Conservation (phyloP, 35 echinoderm and acorn worm genomes). For the Hemicentrotus pulcherrimus region DNA sequence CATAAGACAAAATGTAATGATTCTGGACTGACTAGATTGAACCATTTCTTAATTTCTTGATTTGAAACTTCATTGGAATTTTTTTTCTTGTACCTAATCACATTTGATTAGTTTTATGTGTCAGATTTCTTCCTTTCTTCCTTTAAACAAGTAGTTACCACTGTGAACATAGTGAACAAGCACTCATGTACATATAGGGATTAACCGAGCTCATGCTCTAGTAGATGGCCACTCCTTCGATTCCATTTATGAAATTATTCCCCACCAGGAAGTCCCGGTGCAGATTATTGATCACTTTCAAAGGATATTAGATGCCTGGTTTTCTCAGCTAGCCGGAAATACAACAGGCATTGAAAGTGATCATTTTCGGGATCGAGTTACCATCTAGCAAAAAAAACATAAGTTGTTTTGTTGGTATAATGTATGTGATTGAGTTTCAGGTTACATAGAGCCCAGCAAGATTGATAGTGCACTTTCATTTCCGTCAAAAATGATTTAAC, state of each 20-base stretch:
- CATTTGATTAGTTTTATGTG: too few relatives aligned
- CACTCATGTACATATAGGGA: too few relatives aligned
- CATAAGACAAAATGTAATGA: too few relatives aligned
- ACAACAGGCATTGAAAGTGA: background rate
- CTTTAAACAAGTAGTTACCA: too few relatives aligned
- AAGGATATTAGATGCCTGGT: background rate
- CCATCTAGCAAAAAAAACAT: background rate
- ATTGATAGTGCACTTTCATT: background rate
- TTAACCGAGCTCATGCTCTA: background rate
- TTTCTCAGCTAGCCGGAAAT: background rate
- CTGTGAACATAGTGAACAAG: too few relatives aligned
- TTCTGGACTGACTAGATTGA: too few relatives aligned
- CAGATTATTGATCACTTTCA: background rate
- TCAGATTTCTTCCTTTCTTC: too few relatives aligned
- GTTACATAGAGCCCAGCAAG: background rate
- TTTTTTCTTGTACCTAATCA: too few relatives aligned
- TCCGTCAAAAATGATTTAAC: background rate
- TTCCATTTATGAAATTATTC: background rate
- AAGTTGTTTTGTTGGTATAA: background rate
- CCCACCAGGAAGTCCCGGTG: background rate
- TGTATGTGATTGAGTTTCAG: background rate
- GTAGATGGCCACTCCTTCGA: too few relatives aligned
- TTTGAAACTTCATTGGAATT: too few relatives aligned
- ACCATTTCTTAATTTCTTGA: too few relatives aligned
- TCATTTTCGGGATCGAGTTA: background rate